Percentiles rank a stretch among this genome's conserved stretches.
Evolutionary conservation across 92 coral and sea anemone genomes (phyloP).

Genomic region (Umimayanthus chanpuru): DNA sequence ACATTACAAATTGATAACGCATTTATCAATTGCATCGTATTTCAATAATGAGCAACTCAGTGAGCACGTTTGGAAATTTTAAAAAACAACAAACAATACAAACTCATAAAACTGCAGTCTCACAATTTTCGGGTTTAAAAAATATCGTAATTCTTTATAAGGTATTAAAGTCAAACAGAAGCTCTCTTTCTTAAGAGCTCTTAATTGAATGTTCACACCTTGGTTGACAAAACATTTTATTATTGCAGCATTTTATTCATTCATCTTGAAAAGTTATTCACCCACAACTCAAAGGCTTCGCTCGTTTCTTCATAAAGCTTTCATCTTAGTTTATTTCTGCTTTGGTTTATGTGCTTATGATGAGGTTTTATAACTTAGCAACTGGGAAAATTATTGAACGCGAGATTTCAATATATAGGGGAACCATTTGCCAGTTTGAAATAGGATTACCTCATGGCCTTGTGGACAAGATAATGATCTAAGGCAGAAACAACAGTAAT

Average conservation of each 20-base stretch:
- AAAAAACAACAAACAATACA: too few species aligned
- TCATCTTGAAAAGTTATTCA: background rate
- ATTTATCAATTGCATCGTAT: too few species aligned
- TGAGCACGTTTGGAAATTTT: too few species aligned
- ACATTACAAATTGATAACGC: too few species aligned
- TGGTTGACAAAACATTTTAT: background rate
- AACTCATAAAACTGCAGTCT: background rate
- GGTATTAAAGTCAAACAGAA: background rate
- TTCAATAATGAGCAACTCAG: too few species aligned
- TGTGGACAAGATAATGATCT: background rate
- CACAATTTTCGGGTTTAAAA: background rate
- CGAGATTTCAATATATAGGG: background rate
- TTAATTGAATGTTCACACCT: background rate
- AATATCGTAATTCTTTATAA: background rate
- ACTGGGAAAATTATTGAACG: background rate
- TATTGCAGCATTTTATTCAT: background rate
- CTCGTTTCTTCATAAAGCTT: background rate
- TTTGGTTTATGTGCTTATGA: background rate
- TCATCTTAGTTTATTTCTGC: background rate
- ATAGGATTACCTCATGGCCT: background rate
- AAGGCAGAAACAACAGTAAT: background rate
- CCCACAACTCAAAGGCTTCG: background rate
- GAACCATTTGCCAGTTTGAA: background rate
- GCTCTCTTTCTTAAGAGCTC: background rate
- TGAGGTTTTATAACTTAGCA: background rate